Conservation (phyloP, 2,888 invertebrate genomes). For the Anagyrus pseudococci region DNA sequence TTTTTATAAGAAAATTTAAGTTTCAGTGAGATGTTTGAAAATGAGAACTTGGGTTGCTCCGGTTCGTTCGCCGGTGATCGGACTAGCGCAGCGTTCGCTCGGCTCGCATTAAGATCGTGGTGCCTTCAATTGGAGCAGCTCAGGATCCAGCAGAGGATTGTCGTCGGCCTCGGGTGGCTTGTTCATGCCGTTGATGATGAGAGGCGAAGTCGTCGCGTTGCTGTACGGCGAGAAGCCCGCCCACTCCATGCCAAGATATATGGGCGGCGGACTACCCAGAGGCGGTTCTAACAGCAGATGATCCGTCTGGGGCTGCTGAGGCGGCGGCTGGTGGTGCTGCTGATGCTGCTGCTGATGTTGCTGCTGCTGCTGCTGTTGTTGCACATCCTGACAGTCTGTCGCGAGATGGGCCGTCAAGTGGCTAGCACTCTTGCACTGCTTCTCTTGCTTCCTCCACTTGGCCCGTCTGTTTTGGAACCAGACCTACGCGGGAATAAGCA, state of each 20-base stretch:
- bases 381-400: conserved; percentile 46
- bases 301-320: conserved; percentile 48
- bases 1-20: background rate
- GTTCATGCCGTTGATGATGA: conserved; percentile 56
- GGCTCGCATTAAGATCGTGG: conserved; percentile 55
- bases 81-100: too few relatives aligned
- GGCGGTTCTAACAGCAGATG: conserved; percentile 57
- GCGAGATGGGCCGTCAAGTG: conserved; percentile 51
- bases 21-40: background rate
- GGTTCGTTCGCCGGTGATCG: too few relatives aligned
- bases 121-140: conserved; percentile 57
- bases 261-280: conserved; percentile 58
- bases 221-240: conserved; percentile 59
- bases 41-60: too few relatives aligned
- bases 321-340: conserved; percentile 48
- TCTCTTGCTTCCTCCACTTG: conserved; percentile 67
- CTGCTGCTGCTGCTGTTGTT: conserved; percentile 48
- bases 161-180: conserved; percentile 55
- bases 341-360: conserved; percentile 49
- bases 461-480: conserved; percentile 63
- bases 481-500: conserved; percentile 51
- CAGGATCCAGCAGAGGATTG: conserved; percentile 57
- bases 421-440: conserved; percentile 56
- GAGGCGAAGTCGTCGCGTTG: conserved; percentile 53
- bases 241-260: conserved; percentile 62